These are phyloP conservation scores for Mesochorus sp. DNA, from an alignment of 2,888 invertebrate genomes.

Conservation along the genomic window DNA sequence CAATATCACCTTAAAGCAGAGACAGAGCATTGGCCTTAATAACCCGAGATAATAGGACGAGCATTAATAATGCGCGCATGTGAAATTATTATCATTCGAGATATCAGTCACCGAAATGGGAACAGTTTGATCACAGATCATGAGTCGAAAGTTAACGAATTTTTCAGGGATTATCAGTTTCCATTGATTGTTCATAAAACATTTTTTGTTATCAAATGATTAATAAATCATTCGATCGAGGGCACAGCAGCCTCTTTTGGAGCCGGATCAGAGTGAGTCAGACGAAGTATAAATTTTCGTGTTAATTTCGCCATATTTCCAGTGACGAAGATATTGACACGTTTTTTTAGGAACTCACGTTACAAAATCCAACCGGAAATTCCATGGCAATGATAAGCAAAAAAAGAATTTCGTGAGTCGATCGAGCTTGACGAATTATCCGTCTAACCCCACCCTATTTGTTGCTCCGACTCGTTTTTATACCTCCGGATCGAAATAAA, in stretches of 20 bases:
- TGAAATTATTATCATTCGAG: neutral
- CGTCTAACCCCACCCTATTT: neutral
- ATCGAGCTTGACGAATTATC: constrained; percentile 31
- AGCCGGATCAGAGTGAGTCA: constrained; percentile 6
- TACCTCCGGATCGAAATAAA: neutral
- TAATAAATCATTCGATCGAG: neutral
- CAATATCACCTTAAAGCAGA: too few relatives aligned
- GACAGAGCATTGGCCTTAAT: too few relatives aligned
- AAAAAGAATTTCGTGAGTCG: constrained; percentile 22
- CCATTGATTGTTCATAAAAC: neutral
- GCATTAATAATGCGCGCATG: neutral
- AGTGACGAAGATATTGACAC: constrained; percentile 12
- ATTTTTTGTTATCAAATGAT: neutral
- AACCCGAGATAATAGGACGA: too few relatives aligned
- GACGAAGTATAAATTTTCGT: neutral
- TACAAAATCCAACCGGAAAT: constrained; percentile 40
- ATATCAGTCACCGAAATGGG: constrained; percentile 14
- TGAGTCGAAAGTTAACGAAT: neutral
- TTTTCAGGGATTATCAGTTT: neutral
- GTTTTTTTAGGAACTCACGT: constrained; percentile 21
- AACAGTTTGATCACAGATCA: constrained; percentile 26
- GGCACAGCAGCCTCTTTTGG: neutral
- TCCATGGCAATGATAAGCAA: constrained; percentile 4
- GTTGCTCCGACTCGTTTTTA: neutral
- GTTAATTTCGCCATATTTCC: constrained; percentile 6